Base-by-base conservation (phyloP, 2,113 vertebrate species). In the Mesocricetus auratus region DNA sequence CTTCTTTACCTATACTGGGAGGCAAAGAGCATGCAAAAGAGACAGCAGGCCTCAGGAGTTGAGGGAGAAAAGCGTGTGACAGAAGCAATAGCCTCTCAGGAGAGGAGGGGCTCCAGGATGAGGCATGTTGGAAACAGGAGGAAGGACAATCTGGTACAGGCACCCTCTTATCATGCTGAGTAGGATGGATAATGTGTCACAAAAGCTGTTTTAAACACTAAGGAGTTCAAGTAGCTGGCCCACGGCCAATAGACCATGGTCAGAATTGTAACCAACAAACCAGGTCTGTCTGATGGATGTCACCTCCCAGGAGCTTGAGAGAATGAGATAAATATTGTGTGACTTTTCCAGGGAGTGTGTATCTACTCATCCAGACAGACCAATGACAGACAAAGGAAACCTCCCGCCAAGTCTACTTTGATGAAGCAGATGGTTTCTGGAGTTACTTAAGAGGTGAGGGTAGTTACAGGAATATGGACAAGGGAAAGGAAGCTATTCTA, bases 41-140 rank as follows among this genome's bases (percentile, higher is more conserved):
- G 10, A 9, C 0, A 2, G 13, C 3, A n/a, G 45, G 5, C 24
- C 5, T 3, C 1, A 24, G 42, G 4, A 31, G 2, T 2, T 33
- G 17, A 79, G 6, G 10, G 12, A 45, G 50, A 33, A 24, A 2
- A 26, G 5, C 33, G 79, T 39, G 24, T 36, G n/a, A 74, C 5
- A 39, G 33, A 19, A 79, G 19, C 21, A n/a, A 22, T 31, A 85
- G 15, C 1, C 3, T 42, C 6, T 60, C 3, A 3, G 45, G 26
- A 12, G 64, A 15, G 29, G 13, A 31, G 22, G 3, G 78, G 36
- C 10, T 45, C 42, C 5, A 12, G 13, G 16, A 60, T 50, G 26
- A 33, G 47, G 45, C 75, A 17, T 56, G 1, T 4, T 53, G 12
- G 74, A 42, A 58, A 3, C 19, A 42, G n/a, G 3, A 50, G 17